Evolutionary conservation across 2,113 vertebrate genomes (phyloP).

Genomic region (Apodemus speciosus): DNA sequence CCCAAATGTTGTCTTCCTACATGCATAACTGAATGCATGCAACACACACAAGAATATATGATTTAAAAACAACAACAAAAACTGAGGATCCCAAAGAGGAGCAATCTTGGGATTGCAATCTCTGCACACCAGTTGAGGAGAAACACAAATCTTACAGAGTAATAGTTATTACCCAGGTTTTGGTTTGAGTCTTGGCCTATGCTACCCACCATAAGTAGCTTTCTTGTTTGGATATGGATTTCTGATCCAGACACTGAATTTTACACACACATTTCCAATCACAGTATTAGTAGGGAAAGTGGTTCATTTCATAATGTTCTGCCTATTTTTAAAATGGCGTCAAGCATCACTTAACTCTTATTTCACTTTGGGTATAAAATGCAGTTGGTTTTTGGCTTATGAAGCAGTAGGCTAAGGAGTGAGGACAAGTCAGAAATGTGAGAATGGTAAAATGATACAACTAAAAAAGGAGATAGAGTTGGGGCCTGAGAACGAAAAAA

Average conservation of each 20-base stretch:
- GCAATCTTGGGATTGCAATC: constrained; percentile 20
- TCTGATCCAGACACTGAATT: not conserved
- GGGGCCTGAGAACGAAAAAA: constrained; percentile 18
- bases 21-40: too few species aligned
- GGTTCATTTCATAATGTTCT: not conserved
- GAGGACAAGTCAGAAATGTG: constrained; percentile 23
- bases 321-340: constrained; percentile 42
- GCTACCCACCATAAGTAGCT: not conserved
- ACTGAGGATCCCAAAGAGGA: not conserved
- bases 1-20: not conserved
- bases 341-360: constrained; percentile 16
- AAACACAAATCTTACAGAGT: not conserved
- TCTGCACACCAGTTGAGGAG: not conserved
- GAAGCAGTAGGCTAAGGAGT: constrained; percentile 13
- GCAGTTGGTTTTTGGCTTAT: constrained; percentile 27
- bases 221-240: not conserved
- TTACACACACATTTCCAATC: constrained; percentile 15
- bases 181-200: not conserved
- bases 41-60: not conserved
- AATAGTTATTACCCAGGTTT: not conserved
- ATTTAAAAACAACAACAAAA: not conserved
- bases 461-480: constrained; percentile 41
- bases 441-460: constrained; percentile 20
- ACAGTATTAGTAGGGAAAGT: not conserved
- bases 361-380: constrained; percentile 39